These are phyloP conservation scores for Lymantria dispar DNA, from an alignment of 2,888 invertebrate genomes.

Conservation along the genomic window DNA sequence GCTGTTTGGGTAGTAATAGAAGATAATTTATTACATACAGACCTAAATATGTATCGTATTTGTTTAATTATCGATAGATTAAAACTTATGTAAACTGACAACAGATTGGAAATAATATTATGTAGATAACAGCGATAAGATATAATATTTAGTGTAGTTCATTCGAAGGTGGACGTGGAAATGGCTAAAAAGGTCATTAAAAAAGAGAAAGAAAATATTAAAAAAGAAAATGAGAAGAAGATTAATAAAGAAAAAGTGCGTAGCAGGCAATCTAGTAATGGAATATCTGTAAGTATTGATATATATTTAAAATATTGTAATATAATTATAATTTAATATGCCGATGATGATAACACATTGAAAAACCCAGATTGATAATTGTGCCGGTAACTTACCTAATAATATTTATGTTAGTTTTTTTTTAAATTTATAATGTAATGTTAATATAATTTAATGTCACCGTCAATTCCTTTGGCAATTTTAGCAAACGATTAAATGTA, in stretches of 20 bases:
- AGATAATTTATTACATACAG: no score
- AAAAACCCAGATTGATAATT: no score
- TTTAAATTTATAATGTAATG: no score
- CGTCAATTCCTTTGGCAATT: no score
- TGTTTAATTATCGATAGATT: slow-evolving; percentile 13
- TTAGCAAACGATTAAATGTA: no score
- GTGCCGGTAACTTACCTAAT: no score
- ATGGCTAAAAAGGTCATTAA: slow-evolving; percentile 27
- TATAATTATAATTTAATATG: neutral
- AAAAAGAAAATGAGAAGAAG: neutral
- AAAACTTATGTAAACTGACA: slow-evolving; percentile 25
- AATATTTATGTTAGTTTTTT: no score
- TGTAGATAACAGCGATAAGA: slow-evolving; percentile 21
- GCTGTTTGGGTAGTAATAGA: no score
- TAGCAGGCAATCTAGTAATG: neutral
- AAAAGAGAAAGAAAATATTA: slow-evolving; percentile 11
- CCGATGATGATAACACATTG: neutral
- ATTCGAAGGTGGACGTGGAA: neutral
- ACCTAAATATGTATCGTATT: neutral
- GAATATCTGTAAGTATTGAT: slow-evolving; percentile 13
- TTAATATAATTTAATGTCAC: no score
- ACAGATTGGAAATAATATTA: neutral
- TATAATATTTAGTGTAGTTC: slow-evolving; percentile 12
- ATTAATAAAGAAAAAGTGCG: neutral
- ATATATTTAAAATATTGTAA: neutral